Evolutionary conservation across 2,113 vertebrate genomes (phyloP).

Genomic region (Toxotes chatareus): DNA sequence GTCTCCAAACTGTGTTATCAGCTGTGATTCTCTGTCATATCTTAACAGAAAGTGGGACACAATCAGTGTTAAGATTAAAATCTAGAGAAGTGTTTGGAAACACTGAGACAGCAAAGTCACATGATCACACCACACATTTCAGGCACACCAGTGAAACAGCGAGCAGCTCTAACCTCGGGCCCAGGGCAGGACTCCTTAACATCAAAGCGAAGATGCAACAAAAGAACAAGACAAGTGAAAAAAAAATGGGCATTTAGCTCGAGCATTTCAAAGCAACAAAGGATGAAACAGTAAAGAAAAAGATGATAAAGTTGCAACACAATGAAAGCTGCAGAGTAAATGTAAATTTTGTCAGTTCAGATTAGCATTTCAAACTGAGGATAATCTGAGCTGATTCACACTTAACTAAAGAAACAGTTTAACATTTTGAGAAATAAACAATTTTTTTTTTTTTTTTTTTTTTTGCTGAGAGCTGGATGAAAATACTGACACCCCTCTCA

Average conservation of each 20-base stretch:
- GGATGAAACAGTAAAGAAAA: neutral
- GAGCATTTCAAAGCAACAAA: conserved; percentile 30
- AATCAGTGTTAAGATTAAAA: neutral
- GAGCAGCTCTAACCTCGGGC: conserved; percentile 76
- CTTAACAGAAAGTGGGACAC: neutral
- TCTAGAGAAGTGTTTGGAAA: conserved; percentile 15
- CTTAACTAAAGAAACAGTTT: too few relatives aligned
- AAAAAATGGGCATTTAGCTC: conserved; percentile 38
- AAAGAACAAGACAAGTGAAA: conserved; percentile 38
- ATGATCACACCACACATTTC: conserved; percentile 43
- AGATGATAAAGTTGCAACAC: neutral
- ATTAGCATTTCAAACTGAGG: too few relatives aligned
- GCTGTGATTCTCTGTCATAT: neutral
- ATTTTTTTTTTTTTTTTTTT: neutral
- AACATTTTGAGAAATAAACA: neutral
- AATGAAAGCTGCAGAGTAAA: neutral
- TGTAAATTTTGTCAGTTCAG: neutral
- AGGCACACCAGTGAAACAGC: conserved; percentile 36
- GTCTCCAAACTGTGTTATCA: neutral
- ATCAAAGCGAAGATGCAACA: conserved; percentile 48
- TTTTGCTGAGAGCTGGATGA: too few relatives aligned
- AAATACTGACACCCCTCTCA: too few relatives aligned
- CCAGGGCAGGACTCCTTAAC: conserved; percentile 71
- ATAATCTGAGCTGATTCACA: too few relatives aligned
- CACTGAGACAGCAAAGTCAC: neutral